A percentile compares a stretch with the other conserved stretches of the same genome.
Evolutionary conservation across 2,113 vertebrate genomes (phyloP).

Genomic region (Tachysurus vachellii): DNA sequence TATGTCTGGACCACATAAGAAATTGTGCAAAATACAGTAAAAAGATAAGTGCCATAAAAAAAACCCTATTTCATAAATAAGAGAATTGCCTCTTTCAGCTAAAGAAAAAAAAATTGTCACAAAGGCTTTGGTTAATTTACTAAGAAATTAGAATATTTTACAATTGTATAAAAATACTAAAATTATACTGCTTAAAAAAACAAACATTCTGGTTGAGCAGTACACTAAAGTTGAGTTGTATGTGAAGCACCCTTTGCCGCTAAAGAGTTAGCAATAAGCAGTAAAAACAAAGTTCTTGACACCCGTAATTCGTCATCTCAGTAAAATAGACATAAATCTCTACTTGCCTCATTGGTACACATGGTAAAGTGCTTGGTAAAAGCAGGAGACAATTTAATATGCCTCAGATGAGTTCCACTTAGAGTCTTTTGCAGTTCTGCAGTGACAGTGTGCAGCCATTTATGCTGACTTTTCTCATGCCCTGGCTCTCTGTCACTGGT

Average conservation of each 20-base stretch:
- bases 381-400: slow-evolving; percentile 6
- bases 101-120: slow-evolving; percentile 33
- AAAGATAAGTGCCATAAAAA: slow-evolving; percentile 59
- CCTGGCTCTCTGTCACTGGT: slow-evolving; percentile 62
- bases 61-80: slow-evolving; percentile 70
- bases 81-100: slow-evolving; percentile 56
- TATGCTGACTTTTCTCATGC: slow-evolving; percentile 69
- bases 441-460: slow-evolving; percentile 65
- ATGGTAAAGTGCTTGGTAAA: slow-evolving; percentile 53
- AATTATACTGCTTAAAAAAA: slow-evolving; percentile 47
- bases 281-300: slow-evolving; percentile 13
- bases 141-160: slow-evolving; percentile 34
- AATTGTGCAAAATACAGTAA: slow-evolving; percentile 70
- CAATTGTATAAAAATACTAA: slow-evolving; percentile 43
- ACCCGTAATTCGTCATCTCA: slow-evolving; percentile 50
- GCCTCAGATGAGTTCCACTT: slow-evolving; percentile 28
- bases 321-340: slow-evolving; percentile 30
- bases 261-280: slow-evolving; percentile 15
- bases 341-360: slow-evolving; percentile 16
- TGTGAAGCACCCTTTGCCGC: slow-evolving; percentile 22
- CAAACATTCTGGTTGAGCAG: slow-evolving; percentile 20
- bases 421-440: slow-evolving; percentile 63
- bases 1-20: slow-evolving; percentile 59
- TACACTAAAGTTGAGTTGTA: slow-evolving; percentile 11
- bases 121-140: slow-evolving; percentile 47